phyloP scores from a whole-genome alignment of 2,797 vertebrate genomes.

The Rhinatrema bivittatum region DNA sequence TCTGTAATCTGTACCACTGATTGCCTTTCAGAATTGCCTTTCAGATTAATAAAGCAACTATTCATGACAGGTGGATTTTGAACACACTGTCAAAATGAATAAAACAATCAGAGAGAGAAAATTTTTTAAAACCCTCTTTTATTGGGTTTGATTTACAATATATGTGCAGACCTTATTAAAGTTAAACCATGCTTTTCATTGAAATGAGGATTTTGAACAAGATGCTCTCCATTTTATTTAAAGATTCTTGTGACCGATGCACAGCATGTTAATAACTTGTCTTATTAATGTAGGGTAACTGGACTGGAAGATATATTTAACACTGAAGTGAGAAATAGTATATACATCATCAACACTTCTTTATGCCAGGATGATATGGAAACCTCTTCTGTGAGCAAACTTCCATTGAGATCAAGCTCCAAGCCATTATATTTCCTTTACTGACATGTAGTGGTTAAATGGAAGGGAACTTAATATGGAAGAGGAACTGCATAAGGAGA shows the following conservation, averaged over 20 bases:
- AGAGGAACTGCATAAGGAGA: too few species aligned
- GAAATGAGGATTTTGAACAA: conserved; percentile 38
- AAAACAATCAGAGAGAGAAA: too few species aligned
- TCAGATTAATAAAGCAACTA: too few species aligned
- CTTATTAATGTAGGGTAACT: conserved; percentile 25
- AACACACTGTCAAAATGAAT: too few species aligned
- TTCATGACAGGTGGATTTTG: too few species aligned
- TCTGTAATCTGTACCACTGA: too few species aligned
- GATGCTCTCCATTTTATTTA: conserved; percentile 38
- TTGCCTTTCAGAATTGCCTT: too few species aligned
- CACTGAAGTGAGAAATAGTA: conserved; percentile 38
- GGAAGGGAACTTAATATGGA: conserved; percentile 33
- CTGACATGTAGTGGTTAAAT: conserved; percentile 42
- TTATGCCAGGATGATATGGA: conserved; percentile 14
- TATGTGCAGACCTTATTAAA: conserved; percentile 42
- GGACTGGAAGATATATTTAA: conserved; percentile 38
- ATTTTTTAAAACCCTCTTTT: too few species aligned
- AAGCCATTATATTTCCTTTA: conserved; percentile 29
- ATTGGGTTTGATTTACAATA: conserved; percentile 40
- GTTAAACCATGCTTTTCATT: conserved; percentile 47
- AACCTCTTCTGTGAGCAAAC: conserved; percentile 25
- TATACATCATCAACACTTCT: conserved; percentile 39
- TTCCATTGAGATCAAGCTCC: conserved; percentile 26
- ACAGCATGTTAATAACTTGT: conserved; percentile 22
- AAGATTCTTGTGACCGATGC: conserved; percentile 30